phyloP scores from a whole-genome alignment of 2,888 invertebrate species.

The Andrena bicolor region DNA sequence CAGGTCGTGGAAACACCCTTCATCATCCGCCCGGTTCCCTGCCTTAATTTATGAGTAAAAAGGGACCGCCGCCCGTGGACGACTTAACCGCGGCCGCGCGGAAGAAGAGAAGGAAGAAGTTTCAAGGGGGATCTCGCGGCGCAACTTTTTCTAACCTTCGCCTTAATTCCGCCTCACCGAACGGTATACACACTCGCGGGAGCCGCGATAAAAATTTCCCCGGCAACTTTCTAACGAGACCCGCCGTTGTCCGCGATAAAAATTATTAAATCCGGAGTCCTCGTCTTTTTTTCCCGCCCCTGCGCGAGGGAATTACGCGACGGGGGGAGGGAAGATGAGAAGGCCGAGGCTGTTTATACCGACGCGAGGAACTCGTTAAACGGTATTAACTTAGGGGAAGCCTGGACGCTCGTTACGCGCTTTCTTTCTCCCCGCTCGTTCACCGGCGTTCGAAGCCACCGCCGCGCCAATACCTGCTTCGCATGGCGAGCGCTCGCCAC shows the following conservation, averaged over 20 bases:
- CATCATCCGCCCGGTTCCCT: slow-evolving; percentile 28
- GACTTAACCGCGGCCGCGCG: not conserved
- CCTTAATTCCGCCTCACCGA: slow-evolving; percentile 25
- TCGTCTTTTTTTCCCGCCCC: not conserved
- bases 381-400: slow-evolving; percentile 39
- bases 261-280: slow-evolving; percentile 37
- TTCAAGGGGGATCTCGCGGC: slow-evolving; percentile 18
- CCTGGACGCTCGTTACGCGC: slow-evolving; percentile 18
- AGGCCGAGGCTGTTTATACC: slow-evolving; percentile 8
- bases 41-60: slow-evolving; percentile 41
- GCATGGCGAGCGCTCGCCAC: slow-evolving; percentile 35
- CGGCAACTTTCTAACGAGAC: slow-evolving; percentile 34
- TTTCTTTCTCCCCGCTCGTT: not conserved
- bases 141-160: slow-evolving; percentile 45
- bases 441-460: slow-evolving; percentile 6
- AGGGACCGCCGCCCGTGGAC: not conserved
- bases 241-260: slow-evolving; percentile 13
- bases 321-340: not conserved
- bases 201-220: slow-evolving; percentile 18
- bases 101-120: not conserved
- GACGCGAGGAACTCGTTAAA: slow-evolving; percentile 39
- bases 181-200: not conserved
- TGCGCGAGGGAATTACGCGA: slow-evolving; percentile 21
- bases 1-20: slow-evolving; percentile 36
- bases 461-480: slow-evolving; percentile 5